Base-by-base conservation (phyloP, 2,797 vertebrate species). In the Neosilurus mollespiculum region DNA sequence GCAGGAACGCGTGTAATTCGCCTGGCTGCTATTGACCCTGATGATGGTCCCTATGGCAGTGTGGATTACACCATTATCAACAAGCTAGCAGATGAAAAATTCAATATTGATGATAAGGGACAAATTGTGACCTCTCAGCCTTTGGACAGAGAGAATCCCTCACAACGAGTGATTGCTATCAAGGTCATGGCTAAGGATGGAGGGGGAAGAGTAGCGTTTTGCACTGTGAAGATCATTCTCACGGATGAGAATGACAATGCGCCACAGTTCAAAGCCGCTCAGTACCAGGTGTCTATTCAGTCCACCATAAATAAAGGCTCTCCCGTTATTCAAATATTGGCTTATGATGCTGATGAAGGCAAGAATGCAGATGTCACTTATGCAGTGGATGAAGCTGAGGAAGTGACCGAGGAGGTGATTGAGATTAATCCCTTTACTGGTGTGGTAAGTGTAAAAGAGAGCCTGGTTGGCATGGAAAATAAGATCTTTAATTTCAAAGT, bases 21-120 rank as follows among this genome's bases (percentile, higher is more conserved):
- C 70, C 87, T 99, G 71, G 90, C 96, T 3, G 98, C 98, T 62
- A 93, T 96, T 20, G 97, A 99, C 89, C 96, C 96, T 1, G 98
- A 99, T 0, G 96, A 97, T 15, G 98, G 98, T 2, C 96, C 95
- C 0, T 98, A 96, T 0, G 98, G 98, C 83, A 96, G 93, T 1
- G 92, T 99, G 9, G 96, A 98, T 90, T 99, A 99, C 84, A 99
- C 96, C 56, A 99, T 99, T 90, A 98, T 99, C 87, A 99, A 99
- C 84, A 98, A 96, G 88, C 93, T 99, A 0, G 98, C 97, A 0
- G 93, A 96, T 64, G 98, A 99, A 88, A 98, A 96, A 85, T 99
- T 99, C 87, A 91, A 94, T 56, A 97, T 99, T 7, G 92, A 95
- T 75, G 85, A 88, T 16, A 90, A 93, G 1, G 98, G 98, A 9